phyloP scores from a whole-genome alignment of 2,113 vertebrate species.

The Regulus satrapa region DNA sequence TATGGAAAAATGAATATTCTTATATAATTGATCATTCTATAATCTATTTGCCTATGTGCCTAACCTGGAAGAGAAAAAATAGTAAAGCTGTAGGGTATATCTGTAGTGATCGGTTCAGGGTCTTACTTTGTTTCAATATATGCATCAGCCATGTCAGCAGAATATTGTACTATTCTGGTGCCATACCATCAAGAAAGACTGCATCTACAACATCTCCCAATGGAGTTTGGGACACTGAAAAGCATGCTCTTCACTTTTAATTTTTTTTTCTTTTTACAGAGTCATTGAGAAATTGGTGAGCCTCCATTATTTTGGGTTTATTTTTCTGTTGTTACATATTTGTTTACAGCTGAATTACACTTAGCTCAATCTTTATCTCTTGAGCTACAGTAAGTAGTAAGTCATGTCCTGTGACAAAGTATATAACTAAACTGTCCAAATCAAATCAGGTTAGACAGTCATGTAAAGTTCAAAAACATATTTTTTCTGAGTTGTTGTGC shows the following conservation, averaged over 20 bases:
- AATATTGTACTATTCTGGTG: neutral
- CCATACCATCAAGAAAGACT: neutral
- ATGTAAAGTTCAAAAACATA: neutral
- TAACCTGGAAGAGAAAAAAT: neutral
- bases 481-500: neutral
- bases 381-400: neutral
- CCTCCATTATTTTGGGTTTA: neutral
- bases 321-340: neutral
- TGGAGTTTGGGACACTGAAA: neutral
- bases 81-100: neutral
- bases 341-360: neutral
- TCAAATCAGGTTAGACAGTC: neutral
- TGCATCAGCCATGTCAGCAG: neutral
- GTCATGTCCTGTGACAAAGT: neutral
- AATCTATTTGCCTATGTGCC: neutral
- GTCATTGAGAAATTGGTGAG: neutral
- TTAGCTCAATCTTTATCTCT: neutral
- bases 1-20: neutral
- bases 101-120: neutral
- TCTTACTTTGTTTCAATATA: neutral
- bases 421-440: neutral
- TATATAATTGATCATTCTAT: neutral
- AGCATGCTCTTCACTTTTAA: neutral
- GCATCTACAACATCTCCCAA: neutral
- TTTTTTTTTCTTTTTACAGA: neutral